Evolutionary conservation across 2,797 vertebrate genomes (phyloP).

Genomic region (Austrolebias charrua): DNA sequence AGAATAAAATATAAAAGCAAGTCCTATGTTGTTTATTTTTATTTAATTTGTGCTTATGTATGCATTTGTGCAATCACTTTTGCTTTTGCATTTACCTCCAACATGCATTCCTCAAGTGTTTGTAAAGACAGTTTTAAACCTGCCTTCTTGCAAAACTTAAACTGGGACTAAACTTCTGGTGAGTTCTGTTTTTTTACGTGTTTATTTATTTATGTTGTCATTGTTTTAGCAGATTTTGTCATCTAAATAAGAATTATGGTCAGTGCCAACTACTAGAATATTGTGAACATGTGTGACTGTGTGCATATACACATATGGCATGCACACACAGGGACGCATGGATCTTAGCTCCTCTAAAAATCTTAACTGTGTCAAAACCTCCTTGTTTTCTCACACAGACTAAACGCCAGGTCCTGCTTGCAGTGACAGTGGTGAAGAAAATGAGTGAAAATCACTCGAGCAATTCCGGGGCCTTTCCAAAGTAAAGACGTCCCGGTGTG

Average conservation of each 20-base stretch:
- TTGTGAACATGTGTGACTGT: constrained; percentile 14
- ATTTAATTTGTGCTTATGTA: neutral
- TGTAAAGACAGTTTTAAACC: constrained; percentile 39
- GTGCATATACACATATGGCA: neutral
- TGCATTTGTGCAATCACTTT: neutral
- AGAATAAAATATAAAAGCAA: constrained; percentile 4
- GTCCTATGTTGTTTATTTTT: constrained; percentile 11
- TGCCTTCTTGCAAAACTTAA: constrained; percentile 19
- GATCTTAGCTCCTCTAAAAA: constrained; percentile 21
- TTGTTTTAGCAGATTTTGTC: too few species aligned
- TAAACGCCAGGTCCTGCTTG: constrained; percentile 29
- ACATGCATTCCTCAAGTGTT: constrained; percentile 19
- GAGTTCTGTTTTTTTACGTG: too few species aligned
- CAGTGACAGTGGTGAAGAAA: constrained; percentile 65
- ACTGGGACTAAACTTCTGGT: too few species aligned
- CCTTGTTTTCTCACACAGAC: constrained; percentile 47
- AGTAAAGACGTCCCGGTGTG: constrained; percentile 64
- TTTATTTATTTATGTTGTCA: too few species aligned
- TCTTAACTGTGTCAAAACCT: constrained; percentile 51
- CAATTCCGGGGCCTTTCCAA: constrained; percentile 63
- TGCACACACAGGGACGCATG: neutral
- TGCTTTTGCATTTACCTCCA: neutral
- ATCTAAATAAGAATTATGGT: too few species aligned
- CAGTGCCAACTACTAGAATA: neutral
- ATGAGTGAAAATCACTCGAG: constrained; percentile 64